These are phyloP conservation scores for Baccha elongata DNA, from an alignment of 2,888 invertebrate species.

Conservation along the genomic window DNA sequence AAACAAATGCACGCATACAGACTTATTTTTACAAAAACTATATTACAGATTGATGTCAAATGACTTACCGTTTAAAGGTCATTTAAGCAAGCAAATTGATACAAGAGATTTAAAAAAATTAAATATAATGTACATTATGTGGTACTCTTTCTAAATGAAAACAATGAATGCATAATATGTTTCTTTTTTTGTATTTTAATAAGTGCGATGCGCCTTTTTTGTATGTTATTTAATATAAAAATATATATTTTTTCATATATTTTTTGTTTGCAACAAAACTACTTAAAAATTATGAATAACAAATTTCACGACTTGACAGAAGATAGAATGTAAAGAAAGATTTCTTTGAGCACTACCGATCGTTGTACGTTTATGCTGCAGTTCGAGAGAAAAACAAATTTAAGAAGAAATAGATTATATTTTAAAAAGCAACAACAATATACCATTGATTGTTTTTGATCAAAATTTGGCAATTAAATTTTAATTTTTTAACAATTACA, in stretches of 20 bases:
- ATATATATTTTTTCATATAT: slow-evolving; percentile 14
- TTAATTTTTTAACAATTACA: no score
- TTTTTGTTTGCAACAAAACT: slow-evolving; percentile 26
- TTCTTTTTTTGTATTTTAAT: slow-evolving; percentile 7
- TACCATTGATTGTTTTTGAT: background rate
- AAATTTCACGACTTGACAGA: slow-evolving; percentile 10
- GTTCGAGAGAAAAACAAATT: background rate
- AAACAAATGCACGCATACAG: no score
- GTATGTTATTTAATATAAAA: slow-evolving; percentile 31
- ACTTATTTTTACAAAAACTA: no score
- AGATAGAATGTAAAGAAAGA: background rate
- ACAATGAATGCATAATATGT: slow-evolving; percentile 34
- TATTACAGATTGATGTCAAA: no score
- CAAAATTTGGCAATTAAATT: background rate
- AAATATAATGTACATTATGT: no score
- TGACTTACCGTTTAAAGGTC: no score
- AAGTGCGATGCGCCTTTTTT: slow-evolving; percentile 36
- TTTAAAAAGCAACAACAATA: background rate
- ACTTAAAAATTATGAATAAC: slow-evolving; percentile 18
- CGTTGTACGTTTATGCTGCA: slow-evolving; percentile 18
- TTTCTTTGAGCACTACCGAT: background rate
- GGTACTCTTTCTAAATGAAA: slow-evolving; percentile 6
- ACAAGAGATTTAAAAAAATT: no score
- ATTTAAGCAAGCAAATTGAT: no score
- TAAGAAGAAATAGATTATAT: background rate